Evolutionary conservation across 1,140 invertebrate genomes (phyloP).

Genomic region (Sitobion miscanthi): DNA sequence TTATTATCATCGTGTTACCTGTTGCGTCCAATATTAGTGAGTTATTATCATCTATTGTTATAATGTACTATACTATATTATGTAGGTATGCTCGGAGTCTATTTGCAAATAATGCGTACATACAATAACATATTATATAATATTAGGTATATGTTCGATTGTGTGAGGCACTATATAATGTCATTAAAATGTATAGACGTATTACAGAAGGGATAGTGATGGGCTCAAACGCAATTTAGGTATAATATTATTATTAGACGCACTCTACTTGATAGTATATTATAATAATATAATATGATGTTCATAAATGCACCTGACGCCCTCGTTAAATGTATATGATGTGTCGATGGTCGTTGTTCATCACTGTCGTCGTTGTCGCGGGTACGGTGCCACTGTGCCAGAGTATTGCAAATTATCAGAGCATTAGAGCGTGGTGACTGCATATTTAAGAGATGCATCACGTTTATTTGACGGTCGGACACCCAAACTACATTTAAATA

Average conservation of each 20-base stretch:
- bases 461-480: neutral
- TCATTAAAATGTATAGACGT: neutral
- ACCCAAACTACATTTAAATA: neutral
- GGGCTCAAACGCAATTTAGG: neutral
- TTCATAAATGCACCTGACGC: neutral
- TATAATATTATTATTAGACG: neutral
- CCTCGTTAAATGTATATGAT: neutral
- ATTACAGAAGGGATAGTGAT: neutral
- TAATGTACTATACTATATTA: neutral
- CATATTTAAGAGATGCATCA: neutral
- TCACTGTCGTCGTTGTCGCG: neutral
- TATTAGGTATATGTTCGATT: neutral
- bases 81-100: no score
- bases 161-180: no score
- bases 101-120: neutral
- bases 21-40: no score
- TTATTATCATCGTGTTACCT: no score
- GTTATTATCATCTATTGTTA: no score
- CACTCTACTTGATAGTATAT: conserved; percentile 9
- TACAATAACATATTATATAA: no score
- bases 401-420: neutral
- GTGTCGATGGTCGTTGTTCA: neutral
- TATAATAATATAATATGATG: neutral
- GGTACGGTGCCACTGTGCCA: neutral
- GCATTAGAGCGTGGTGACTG: neutral